Evolutionary conservation across 2,888 invertebrate genomes (phyloP).

Genomic region (Elaeidobius kamerunicus): DNA sequence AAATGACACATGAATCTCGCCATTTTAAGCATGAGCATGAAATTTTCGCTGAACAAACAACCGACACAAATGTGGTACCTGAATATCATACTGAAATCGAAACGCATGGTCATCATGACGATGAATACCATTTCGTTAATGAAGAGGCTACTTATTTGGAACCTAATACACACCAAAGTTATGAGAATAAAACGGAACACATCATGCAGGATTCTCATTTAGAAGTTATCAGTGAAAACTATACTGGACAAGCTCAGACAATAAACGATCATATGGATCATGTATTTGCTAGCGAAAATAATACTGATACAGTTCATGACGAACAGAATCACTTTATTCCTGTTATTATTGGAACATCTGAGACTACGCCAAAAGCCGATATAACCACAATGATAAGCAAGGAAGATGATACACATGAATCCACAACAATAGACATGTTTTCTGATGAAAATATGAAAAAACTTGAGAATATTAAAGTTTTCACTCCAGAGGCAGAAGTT

Average conservation of each 20-base stretch:
- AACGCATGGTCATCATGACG: slow-evolving; percentile 9
- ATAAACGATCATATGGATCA: neutral
- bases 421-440: slow-evolving; percentile 4
- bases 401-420: neutral
- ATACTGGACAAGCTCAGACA: neutral
- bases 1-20: slow-evolving; percentile 28
- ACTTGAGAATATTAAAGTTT: slow-evolving; percentile 20
- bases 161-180: too few relatives aligned
- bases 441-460: slow-evolving; percentile 14
- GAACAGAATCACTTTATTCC: slow-evolving; percentile 11
- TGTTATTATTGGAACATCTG: slow-evolving; percentile 5
- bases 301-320: neutral
- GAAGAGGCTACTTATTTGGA: slow-evolving; percentile 28
- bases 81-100: slow-evolving; percentile 9
- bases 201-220: neutral
- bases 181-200: slow-evolving; percentile 10
- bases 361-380: slow-evolving; percentile 7
- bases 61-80: slow-evolving; percentile 2
- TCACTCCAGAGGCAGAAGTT: slow-evolving; percentile 32
- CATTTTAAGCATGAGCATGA: slow-evolving; percentile 14
- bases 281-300: neutral
- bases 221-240: neutral
- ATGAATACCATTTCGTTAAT: slow-evolving; percentile 26
- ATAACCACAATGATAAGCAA: neutral
- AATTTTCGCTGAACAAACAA: slow-evolving; percentile 19